A percentile compares a stretch with the other conserved stretches of the same genome.
Conservation (phyloP, 2,113 vertebrate genomes). For the Colistium nudipinnis region DNA sequence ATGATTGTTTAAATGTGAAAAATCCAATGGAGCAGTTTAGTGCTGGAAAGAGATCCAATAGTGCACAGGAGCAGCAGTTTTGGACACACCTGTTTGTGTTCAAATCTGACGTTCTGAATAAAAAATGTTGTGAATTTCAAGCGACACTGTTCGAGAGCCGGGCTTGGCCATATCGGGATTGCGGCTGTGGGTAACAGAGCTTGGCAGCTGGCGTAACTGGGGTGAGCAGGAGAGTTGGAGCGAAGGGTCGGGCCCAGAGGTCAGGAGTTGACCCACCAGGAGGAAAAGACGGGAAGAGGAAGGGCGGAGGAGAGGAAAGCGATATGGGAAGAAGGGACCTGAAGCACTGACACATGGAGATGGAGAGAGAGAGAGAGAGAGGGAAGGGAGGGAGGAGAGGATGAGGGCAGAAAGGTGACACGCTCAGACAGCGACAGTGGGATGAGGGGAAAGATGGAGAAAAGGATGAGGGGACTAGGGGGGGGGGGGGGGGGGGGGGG, state of each 20-base stretch:
- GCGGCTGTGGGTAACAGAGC: conserved; percentile 18
- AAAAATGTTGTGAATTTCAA: conserved; percentile 19
- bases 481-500: conserved; percentile 45
- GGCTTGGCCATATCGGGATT: conserved; percentile 18
- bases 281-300: conserved; percentile 43
- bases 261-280: conserved; percentile 59
- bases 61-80: neutral
- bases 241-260: conserved; percentile 52
- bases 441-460: conserved; percentile 39
- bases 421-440: conserved; percentile 23
- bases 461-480: conserved; percentile 41
- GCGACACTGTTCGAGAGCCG: neutral
- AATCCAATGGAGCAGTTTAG: neutral
- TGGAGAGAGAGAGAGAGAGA: conserved; percentile 19
- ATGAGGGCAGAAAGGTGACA: conserved; percentile 62
- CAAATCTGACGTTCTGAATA: conserved; percentile 31
- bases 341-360: conserved; percentile 55
- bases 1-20: too few relatives aligned
- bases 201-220: conserved; percentile 63
- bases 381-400: conserved; percentile 30
- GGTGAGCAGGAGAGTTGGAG: conserved; percentile 40
- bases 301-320: conserved; percentile 47
- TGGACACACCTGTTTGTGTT: neutral
- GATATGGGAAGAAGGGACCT: conserved; percentile 59
- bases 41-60: conserved; percentile 1